phyloP scores from a whole-genome alignment of 2,888 invertebrate species.

The Ornithoptera alexandrae region DNA sequence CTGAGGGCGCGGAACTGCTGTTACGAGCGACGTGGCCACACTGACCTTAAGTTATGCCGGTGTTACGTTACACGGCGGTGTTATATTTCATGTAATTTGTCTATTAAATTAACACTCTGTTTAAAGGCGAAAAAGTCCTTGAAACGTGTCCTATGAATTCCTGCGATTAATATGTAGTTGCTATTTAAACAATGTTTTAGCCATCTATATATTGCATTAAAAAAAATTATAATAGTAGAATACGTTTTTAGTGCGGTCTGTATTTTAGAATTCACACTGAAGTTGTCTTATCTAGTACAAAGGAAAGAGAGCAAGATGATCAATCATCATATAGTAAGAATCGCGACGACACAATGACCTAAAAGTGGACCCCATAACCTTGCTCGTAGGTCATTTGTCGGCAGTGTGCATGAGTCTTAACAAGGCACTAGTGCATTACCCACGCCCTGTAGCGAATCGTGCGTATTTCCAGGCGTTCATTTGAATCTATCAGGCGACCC shows the following conservation, averaged over 20 bases:
- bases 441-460: slow-evolving; percentile 33
- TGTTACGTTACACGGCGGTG: slow-evolving; percentile 10
- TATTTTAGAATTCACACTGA: not conserved
- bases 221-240: too few relatives aligned
- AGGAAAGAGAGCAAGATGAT: slow-evolving; percentile 15
- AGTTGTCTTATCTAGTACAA: not conserved
- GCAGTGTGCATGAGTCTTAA: slow-evolving; percentile 24
- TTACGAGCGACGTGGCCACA: slow-evolving; percentile 18
- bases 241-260: not conserved
- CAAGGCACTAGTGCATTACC: slow-evolving; percentile 24
- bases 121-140: not conserved
- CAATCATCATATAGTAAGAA: slow-evolving; percentile 18
- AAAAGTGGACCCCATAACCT: slow-evolving; percentile 6
- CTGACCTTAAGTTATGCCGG: slow-evolving; percentile 14
- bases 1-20: slow-evolving; percentile 27
- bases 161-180: not conserved
- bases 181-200: not conserved
- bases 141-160: not conserved
- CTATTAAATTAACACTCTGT: slow-evolving; percentile 9
- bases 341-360: slow-evolving; percentile 19
- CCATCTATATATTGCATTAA: too few relatives aligned
- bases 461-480: slow-evolving; percentile 31
- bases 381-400: slow-evolving; percentile 12
- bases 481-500: slow-evolving; percentile 33
- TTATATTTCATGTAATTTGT: slow-evolving; percentile 19